Conservation (phyloP, 2,797 vertebrate species). For the Sebastes cheni region DNA sequence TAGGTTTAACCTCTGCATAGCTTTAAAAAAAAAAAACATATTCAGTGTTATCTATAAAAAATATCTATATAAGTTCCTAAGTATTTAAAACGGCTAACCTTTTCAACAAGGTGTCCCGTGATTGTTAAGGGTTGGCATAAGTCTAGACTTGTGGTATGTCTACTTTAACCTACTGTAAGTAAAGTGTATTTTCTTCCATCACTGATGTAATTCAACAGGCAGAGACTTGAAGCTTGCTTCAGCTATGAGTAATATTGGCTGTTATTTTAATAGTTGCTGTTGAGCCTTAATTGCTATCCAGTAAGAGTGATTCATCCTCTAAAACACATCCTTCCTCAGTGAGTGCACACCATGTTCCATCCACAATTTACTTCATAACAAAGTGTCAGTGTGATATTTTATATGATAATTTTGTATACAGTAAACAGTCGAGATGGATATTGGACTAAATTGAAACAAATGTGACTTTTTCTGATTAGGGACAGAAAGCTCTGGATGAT, state of each 20-base stretch:
- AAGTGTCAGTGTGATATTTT: background rate
- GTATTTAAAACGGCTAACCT: too few species aligned
- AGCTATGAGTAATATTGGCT: background rate
- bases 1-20: too few species aligned
- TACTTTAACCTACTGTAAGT: background rate
- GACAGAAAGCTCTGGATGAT: background rate
- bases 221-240: background rate
- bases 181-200: background rate
- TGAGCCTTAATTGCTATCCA: background rate
- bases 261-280: background rate
- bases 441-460: background rate
- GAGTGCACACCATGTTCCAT: background rate
- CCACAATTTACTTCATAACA: background rate
- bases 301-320: background rate
- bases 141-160: background rate
- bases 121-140: background rate
- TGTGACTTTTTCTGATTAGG: background rate
- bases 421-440: background rate
- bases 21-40: too few species aligned
- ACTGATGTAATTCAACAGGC: background rate
- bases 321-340: background rate
- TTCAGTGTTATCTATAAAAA: too few species aligned
- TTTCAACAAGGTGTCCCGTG: too few species aligned
- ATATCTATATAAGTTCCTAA: too few species aligned
- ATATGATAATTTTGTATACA: background rate